Evolutionary conservation across 1,140 invertebrate genomes (phyloP).

Genomic region (Eupeodes corollae): DNA sequence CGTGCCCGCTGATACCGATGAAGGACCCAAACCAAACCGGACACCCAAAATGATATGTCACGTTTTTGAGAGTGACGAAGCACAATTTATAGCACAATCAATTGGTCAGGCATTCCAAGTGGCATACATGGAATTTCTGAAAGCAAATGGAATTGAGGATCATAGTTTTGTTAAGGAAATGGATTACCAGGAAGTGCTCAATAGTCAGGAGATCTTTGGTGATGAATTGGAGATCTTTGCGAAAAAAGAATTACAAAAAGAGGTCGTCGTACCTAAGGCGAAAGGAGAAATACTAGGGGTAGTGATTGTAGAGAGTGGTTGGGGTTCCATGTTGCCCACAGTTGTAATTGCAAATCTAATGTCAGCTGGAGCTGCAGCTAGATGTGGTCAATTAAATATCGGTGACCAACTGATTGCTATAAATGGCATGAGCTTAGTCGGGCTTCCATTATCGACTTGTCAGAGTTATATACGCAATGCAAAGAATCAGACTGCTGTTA

Average conservation of each 20-base stretch:
- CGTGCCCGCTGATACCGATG: conserved; percentile 69
- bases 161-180: conserved; percentile 97
- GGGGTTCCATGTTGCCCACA: conserved; percentile 98
- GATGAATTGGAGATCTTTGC: conserved; percentile 98
- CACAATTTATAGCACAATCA: conserved; percentile 97
- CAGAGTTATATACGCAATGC: conserved; percentile 98
- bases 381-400: conserved; percentile 96
- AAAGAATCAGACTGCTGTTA: conserved; percentile 96
- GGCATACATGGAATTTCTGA: conserved; percentile 98
- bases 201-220: conserved; percentile 97
- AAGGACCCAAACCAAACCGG: conserved; percentile 72
- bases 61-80: conserved; percentile 99
- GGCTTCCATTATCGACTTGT: conserved; percentile 92
- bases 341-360: conserved; percentile 97
- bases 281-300: conserved; percentile 95
- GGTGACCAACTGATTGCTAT: conserved; percentile 99
- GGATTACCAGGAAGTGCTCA: conserved; percentile 98
- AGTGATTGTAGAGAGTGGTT: conserved; percentile 97
- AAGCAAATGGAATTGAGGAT: conserved; percentile 98
- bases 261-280: conserved; percentile 96
- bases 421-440: conserved; percentile 95
- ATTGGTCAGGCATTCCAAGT: conserved; percentile 99
- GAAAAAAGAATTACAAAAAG: conserved; percentile 96
- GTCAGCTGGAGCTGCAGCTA: conserved; percentile 85
- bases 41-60: conserved; percentile 99